Percentiles rank a stretch among this genome's conserved stretches.
These are phyloP conservation scores for Lates calcarifer DNA, from an alignment of 2,113 vertebrate genomes.

Conservation along the genomic window DNA sequence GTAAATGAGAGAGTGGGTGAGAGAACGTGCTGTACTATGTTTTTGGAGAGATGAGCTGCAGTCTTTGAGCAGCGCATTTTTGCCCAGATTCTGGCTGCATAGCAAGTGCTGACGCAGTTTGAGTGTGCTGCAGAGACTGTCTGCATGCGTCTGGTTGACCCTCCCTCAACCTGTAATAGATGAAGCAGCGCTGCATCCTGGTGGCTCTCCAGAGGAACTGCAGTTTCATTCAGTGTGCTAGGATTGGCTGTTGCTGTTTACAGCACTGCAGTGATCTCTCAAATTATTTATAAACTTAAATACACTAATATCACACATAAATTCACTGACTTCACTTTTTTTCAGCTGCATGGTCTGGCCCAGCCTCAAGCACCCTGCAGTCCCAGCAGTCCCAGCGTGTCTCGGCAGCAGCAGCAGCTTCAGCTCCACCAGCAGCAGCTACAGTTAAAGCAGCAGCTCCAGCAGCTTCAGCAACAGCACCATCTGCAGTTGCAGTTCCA, in stretches of 20 bases:
- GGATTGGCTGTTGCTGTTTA: background rate
- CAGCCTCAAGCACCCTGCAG: slow-evolving; percentile 78
- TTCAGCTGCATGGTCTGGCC: slow-evolving; percentile 75
- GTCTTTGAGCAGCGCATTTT: slow-evolving; percentile 72
- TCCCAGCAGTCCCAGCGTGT: slow-evolving; percentile 78
- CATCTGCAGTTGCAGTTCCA: slow-evolving; percentile 87
- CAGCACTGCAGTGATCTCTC: slow-evolving; percentile 28
- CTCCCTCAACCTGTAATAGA: slow-evolving; percentile 69
- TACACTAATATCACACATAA: background rate
- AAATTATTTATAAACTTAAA: background rate
- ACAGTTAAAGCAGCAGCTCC: slow-evolving; percentile 81
- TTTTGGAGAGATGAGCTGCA: slow-evolving; percentile 76
- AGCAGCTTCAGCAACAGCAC: slow-evolving; percentile 86
- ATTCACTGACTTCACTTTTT: slow-evolving; percentile 7
- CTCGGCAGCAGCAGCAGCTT: slow-evolving; percentile 82
- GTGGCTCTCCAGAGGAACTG: slow-evolving; percentile 65
- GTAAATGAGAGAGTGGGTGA: slow-evolving; percentile 39
- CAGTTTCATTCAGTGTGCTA: slow-evolving; percentile 30
- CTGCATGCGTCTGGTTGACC: slow-evolving; percentile 80
- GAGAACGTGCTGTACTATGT: slow-evolving; percentile 59
- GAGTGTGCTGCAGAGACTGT: slow-evolving; percentile 81
- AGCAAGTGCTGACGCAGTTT: slow-evolving; percentile 86
- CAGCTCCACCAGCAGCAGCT: slow-evolving; percentile 84
- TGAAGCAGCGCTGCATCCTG: slow-evolving; percentile 75
- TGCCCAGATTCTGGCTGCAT: slow-evolving; percentile 80